These are phyloP conservation scores for Gracilinanus agilis DNA, from an alignment of 2,113 vertebrate genomes.

Conservation along the genomic window DNA sequence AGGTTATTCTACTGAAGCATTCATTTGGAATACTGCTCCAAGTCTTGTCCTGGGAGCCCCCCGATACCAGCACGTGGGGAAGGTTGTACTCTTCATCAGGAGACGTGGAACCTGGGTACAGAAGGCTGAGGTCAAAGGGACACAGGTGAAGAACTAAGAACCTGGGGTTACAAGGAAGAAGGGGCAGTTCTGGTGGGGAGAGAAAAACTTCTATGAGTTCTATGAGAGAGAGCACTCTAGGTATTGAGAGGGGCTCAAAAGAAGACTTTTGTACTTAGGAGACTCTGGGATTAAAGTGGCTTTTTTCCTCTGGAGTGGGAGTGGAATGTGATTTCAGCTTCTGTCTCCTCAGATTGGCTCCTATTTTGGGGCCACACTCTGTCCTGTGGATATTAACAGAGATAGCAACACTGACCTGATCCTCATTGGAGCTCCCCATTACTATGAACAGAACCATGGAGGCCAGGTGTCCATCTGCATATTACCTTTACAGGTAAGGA, in stretches of 20 bases:
- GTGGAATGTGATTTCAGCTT: constrained; percentile 3
- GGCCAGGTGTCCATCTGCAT: constrained; percentile 74
- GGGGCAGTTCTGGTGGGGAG: not conserved
- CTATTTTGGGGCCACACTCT: constrained; percentile 81
- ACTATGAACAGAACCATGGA: constrained; percentile 61
- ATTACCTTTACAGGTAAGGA: constrained; percentile 1
- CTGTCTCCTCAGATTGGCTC: constrained; percentile 77
- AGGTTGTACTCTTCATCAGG: constrained; percentile 69
- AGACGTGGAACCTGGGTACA: constrained; percentile 14
- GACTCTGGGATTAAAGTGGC: not conserved
- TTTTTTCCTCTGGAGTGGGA: not conserved
- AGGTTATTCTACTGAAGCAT: constrained; percentile 72
- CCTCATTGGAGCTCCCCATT: constrained; percentile 79
- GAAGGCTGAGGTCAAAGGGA: constrained; percentile 59
- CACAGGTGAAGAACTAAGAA: constrained; percentile 63
- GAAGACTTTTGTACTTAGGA: not conserved
- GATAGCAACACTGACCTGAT: constrained; percentile 69
- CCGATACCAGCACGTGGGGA: constrained; percentile 73
- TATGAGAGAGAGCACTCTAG: not conserved
- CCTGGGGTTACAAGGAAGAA: rapidly evolving
- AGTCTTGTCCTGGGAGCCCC: constrained; percentile 79
- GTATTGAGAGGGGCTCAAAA: not conserved
- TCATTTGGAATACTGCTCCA: constrained; percentile 49
- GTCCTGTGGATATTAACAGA: constrained; percentile 73
- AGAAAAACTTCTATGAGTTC: not conserved